Percentiles rank a stretch among this genome's conserved stretches.
These are phyloP conservation scores for Agrochola circellaris DNA, from an alignment of 2,888 invertebrate species.

Conservation along the genomic window DNA sequence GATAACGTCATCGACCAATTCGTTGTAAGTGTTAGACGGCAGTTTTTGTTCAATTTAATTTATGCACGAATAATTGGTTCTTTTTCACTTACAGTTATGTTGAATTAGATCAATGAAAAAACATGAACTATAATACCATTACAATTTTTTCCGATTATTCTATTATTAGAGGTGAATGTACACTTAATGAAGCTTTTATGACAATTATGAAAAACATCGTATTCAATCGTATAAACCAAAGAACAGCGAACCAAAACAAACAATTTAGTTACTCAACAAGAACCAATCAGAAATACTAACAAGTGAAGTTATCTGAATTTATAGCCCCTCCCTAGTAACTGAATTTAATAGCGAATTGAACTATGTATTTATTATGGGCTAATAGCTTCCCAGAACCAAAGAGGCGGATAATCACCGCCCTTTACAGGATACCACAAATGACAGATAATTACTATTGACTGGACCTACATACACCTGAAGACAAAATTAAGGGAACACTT, in stretches of 20 bases:
- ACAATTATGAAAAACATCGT: neutral
- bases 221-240: neutral
- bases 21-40: neutral
- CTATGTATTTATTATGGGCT: slow-evolving; percentile 1
- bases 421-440: slow-evolving; percentile 56
- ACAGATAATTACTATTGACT: slow-evolving; percentile 35
- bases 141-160: neutral
- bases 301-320: neutral
- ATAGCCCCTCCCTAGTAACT: neutral
- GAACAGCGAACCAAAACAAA: neutral
- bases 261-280: neutral
- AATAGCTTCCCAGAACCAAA: slow-evolving; percentile 14
- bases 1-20: slow-evolving; percentile 42
- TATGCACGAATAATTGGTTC: slow-evolving; percentile 44
- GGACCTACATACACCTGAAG: slow-evolving; percentile 7
- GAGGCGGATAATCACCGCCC: slow-evolving; percentile 17
- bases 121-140: neutral
- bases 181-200: neutral
- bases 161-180: neutral
- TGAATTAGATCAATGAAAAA: slow-evolving; percentile 28
- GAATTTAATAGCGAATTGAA: slow-evolving; percentile 37
- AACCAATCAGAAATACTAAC: neutral
- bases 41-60: slow-evolving; percentile 42
- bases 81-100: slow-evolving; percentile 24
- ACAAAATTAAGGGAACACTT: slow-evolving; percentile 28